Evolutionary conservation across 2,797 vertebrate genomes (phyloP).

Genomic region (Silurus lanzhouensis): DNA sequence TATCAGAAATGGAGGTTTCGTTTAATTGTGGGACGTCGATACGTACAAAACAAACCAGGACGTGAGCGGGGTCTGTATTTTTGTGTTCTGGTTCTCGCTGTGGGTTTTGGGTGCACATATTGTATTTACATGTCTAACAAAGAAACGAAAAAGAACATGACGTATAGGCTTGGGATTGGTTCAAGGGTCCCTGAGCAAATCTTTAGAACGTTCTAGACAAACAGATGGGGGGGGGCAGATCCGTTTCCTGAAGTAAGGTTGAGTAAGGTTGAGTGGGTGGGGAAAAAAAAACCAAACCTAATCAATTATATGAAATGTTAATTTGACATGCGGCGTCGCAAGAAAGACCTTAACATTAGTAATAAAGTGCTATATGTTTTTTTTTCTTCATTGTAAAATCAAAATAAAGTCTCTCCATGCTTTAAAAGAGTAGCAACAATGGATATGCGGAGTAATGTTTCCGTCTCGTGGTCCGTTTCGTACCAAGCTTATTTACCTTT

Average conservation of each 20-base stretch:
- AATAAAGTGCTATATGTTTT: constrained; percentile 80
- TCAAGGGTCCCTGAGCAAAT: constrained; percentile 75
- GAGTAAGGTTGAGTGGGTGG: constrained; percentile 44
- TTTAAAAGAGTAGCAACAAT: constrained; percentile 66
- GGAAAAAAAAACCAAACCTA: constrained; percentile 42
- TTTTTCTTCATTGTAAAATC: constrained; percentile 32
- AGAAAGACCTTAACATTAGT: constrained; percentile 66
- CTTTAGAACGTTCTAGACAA: constrained; percentile 30
- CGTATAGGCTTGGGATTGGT: constrained; percentile 31
- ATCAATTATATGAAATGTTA: constrained; percentile 61
- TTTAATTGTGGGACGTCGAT: too few relatives aligned
- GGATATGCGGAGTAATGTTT: constrained; percentile 62
- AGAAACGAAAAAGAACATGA: constrained; percentile 14
- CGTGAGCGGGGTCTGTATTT: too few relatives aligned
- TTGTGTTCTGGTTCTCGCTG: not conserved
- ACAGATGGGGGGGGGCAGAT: constrained; percentile 28
- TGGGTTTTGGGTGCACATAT: not conserved
- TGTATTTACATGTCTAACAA: constrained; percentile 12
- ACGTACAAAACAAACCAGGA: too few relatives aligned
- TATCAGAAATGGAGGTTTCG: too few relatives aligned
- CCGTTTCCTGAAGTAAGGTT: constrained; percentile 60
- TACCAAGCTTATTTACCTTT: constrained; percentile 75
- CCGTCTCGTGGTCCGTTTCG: constrained; percentile 58
- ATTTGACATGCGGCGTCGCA: constrained; percentile 62
- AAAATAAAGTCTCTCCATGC: constrained; percentile 62